Percentiles rank a stretch among this genome's conserved stretches.
phyloP scores from a whole-genome alignment of 64 coral and sea anemone species.

The Porites australiensis region DNA sequence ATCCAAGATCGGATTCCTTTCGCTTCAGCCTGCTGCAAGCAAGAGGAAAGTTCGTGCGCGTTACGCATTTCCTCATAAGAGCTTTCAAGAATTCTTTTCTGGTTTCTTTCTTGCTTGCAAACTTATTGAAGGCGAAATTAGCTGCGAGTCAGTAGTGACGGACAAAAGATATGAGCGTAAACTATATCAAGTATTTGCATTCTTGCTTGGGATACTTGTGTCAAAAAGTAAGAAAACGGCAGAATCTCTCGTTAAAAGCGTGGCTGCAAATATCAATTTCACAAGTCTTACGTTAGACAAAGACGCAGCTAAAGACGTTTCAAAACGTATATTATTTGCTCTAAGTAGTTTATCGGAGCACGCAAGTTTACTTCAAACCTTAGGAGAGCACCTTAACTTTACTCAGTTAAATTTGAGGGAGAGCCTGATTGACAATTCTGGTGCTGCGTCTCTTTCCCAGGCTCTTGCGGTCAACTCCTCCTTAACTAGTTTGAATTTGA shows the following conservation, averaged over 20 bases:
- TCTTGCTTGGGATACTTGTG: neutral
- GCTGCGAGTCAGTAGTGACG: neutral
- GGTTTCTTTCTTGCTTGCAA: slow-evolving; percentile 13
- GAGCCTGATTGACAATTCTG: neutral
- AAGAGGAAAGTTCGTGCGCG: no score
- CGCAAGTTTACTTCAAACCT: neutral
- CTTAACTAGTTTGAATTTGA: neutral
- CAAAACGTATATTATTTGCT: no score
- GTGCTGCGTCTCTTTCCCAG: neutral
- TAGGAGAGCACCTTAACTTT: neutral
- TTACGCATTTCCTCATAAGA: no score
- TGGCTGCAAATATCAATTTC: neutral
- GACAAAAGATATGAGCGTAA: neutral
- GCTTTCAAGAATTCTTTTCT: slow-evolving; percentile 41
- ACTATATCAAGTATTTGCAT: neutral
- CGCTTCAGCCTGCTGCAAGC: neutral
- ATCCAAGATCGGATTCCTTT: no score
- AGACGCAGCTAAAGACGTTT: no score
- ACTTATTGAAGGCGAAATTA: neutral
- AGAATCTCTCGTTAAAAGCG: neutral
- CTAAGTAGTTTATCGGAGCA: neutral
- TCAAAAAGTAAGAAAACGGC: neutral
- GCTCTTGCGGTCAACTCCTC: neutral
- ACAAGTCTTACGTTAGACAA: no score
- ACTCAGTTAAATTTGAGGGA: neutral